These are phyloP conservation scores for Chanos chanos DNA, from an alignment of 2,797 vertebrate genomes.

Conservation along the genomic window DNA sequence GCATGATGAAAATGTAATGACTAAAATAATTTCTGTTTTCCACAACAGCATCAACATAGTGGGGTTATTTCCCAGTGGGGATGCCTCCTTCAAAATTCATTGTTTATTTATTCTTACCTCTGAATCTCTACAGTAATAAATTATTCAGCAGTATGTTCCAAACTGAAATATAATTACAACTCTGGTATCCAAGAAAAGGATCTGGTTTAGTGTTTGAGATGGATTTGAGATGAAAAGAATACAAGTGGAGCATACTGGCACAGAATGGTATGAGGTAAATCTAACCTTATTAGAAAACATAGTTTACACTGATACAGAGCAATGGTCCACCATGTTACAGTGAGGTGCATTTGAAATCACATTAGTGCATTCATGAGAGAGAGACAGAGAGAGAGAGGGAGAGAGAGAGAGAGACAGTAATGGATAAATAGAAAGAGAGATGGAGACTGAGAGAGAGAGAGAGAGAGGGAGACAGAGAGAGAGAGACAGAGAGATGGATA, in stretches of 20 bases:
- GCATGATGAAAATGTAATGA: slow-evolving; percentile 3
- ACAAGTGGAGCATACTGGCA: not conserved
- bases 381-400: not conserved
- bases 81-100: slow-evolving; percentile 27
- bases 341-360: not conserved
- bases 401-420: not conserved
- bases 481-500: not conserved
- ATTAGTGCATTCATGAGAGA: slow-evolving; percentile 5
- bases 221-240: not conserved
- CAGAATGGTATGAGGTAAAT: not conserved
- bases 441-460: no score
- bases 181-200: slow-evolving; percentile 26
- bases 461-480: not conserved
- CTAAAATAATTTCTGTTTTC: slow-evolving; percentile 21
- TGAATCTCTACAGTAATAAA: slow-evolving; percentile 34
- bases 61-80: slow-evolving; percentile 40
- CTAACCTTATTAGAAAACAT: not conserved
- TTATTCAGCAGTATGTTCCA: slow-evolving; percentile 37
- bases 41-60: slow-evolving; percentile 22
- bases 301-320: not conserved
- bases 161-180: slow-evolving; percentile 36
- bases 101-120: slow-evolving; percentile 35
- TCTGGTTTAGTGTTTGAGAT: slow-evolving; percentile 25
- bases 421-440: no score
- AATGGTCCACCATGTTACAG: not conserved